phyloP scores from a whole-genome alignment of 2,113 vertebrate genomes.

The Pachycephala philippinensis region DNA sequence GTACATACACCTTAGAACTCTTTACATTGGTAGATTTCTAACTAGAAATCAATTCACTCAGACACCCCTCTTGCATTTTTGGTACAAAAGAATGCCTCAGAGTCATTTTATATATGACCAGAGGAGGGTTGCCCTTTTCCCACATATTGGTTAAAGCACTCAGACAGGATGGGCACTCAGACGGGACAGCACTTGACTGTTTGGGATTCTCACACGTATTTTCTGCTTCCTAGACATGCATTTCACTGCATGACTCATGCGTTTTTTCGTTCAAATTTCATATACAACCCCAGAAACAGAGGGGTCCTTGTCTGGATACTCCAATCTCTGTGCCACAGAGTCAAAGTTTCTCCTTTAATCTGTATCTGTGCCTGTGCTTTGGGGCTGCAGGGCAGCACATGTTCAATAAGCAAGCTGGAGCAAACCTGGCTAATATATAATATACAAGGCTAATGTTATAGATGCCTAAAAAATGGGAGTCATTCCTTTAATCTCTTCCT shows the following conservation, averaged over 20 bases:
- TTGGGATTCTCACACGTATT: not conserved
- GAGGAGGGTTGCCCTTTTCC: not conserved
- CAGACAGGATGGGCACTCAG: not conserved
- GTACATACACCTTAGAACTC: not conserved
- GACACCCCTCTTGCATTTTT: not conserved
- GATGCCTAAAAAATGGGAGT: not conserved
- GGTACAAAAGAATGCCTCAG: not conserved
- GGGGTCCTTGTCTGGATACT: not conserved
- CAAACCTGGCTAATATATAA: not conserved
- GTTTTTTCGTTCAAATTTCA: not conserved
- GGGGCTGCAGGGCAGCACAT: not conserved
- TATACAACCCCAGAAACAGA: not conserved
- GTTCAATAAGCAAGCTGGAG: not conserved
- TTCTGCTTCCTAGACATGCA: not conserved
- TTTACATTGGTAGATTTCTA: not conserved
- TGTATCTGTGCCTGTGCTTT: not conserved
- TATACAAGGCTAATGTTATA: not conserved
- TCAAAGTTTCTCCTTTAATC: not conserved
- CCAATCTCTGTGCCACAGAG: rapidly evolving
- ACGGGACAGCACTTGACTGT: rapidly evolving
- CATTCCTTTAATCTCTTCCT: not conserved
- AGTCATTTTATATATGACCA: not conserved
- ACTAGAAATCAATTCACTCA: not conserved
- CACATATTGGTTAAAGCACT: not conserved
- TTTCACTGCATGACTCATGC: not conserved